These are phyloP conservation scores for Arothron firmamentum DNA, from an alignment of 2,113 vertebrate species.

Conservation along the genomic window DNA sequence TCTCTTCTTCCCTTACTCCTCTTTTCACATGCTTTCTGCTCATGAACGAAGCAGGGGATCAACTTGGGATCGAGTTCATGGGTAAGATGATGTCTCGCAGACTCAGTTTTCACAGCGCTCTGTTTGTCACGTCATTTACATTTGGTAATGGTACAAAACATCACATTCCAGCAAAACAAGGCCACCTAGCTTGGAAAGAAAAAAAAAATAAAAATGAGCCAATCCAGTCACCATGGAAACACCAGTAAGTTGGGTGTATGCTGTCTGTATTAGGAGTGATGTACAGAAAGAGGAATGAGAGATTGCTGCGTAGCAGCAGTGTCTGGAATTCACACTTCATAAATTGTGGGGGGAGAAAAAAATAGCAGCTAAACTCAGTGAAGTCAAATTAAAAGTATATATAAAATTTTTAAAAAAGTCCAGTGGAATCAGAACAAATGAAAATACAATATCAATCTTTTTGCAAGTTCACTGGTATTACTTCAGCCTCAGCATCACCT, in stretches of 20 bases:
- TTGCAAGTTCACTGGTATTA: conserved; percentile 5
- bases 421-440: background rate
- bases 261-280: conserved; percentile 58
- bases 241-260: conserved; percentile 63
- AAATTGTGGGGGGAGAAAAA: background rate
- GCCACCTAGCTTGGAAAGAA: conserved; percentile 59
- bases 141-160: conserved; percentile 28
- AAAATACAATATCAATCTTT: conserved; percentile 15
- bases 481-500: conserved; percentile 10
- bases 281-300: conserved; percentile 38
- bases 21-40: conserved; percentile 13
- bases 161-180: conserved; percentile 51
- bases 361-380: background rate
- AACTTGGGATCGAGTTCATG: conserved; percentile 81
- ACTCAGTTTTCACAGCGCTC: conserved; percentile 3
- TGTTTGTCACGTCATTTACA: conserved; percentile 15
- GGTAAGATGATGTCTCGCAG: conserved; percentile 67
- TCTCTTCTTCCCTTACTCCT: background rate
- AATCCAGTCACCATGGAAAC: conserved; percentile 74
- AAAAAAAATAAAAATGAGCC: conserved; percentile 12
- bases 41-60: conserved; percentile 66
- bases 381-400: background rate
- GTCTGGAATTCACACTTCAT: background rate
- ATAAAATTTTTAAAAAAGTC: background rate
- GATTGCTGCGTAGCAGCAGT: background rate